Percentiles rank a stretch among this genome's conserved stretches.
These are phyloP conservation scores for Sminthurides bifidus DNA, from an alignment of 1,140 invertebrate species.

Conservation along the genomic window DNA sequence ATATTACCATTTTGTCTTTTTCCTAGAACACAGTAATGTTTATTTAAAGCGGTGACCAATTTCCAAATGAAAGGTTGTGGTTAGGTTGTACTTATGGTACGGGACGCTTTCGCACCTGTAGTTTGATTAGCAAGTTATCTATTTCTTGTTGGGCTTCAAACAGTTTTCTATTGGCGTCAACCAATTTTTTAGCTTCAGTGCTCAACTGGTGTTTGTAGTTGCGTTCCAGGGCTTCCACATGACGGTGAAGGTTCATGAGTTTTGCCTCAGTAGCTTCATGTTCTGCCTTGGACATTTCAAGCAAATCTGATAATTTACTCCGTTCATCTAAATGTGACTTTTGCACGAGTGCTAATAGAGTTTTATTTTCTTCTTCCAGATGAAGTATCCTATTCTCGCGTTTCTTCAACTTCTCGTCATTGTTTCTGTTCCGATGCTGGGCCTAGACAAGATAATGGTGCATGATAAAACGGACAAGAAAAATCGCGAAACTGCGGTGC, in stretches of 20 bases:
- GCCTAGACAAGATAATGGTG: too few relatives aligned
- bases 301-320: background rate
- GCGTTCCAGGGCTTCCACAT: constrained; percentile 1
- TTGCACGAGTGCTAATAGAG: constrained; percentile 2
- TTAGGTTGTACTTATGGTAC: background rate
- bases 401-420: background rate
- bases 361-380: constrained; percentile 6
- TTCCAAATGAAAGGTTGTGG: background rate
- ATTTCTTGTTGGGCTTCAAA: constrained; percentile 10
- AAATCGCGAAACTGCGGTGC: too few relatives aligned
- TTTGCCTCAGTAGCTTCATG: background rate
- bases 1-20: background rate
- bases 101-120: background rate
- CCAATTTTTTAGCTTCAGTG: constrained; percentile 1
- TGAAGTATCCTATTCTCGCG: background rate
- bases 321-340: constrained; percentile 2
- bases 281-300: background rate
- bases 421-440: background rate
- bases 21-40: too few relatives aligned
- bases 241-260: background rate
- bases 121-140: background rate
- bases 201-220: constrained; percentile 1
- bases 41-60: too few relatives aligned
- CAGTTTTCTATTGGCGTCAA: background rate
- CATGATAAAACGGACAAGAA: too few relatives aligned